Conservation (phyloP, 2,797 vertebrate species). For the Chromis chromis region DNA sequence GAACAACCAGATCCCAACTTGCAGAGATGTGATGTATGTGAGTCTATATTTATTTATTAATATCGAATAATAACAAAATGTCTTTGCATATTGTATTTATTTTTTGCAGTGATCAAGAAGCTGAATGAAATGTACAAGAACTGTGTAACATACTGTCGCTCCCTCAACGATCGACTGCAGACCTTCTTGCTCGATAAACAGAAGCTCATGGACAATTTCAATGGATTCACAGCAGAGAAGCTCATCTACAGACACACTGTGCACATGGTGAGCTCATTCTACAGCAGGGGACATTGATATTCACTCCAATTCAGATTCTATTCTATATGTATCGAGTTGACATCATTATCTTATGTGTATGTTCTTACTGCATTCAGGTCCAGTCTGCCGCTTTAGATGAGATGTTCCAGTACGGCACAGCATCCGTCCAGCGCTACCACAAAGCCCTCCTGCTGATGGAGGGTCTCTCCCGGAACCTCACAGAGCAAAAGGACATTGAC, state of each 20-base stretch:
- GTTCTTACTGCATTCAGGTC: constrained; percentile 81
- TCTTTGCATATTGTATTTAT: constrained; percentile 23
- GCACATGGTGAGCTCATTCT: constrained; percentile 87
- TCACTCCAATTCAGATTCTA: not conserved
- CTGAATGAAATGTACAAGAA: constrained; percentile 95
- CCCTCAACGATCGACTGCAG: constrained; percentile 91
- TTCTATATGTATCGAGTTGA: not conserved
- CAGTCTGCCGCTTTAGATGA: constrained; percentile 96
- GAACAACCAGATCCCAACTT: not conserved
- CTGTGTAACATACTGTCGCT: constrained; percentile 91
- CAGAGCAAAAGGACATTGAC: constrained; percentile 89
- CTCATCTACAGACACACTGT: constrained; percentile 94
- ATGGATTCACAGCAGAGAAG: constrained; percentile 92
- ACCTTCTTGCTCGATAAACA: constrained; percentile 95
- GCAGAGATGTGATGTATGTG: not conserved
- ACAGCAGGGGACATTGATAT: not conserved
- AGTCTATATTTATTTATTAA: not conserved
- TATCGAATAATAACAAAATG: not conserved
- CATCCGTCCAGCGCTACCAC: constrained; percentile 92
- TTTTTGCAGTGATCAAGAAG: constrained; percentile 89
- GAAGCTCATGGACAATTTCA: constrained; percentile 94
- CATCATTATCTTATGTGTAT: constrained; percentile 10
- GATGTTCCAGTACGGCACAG: constrained; percentile 93
- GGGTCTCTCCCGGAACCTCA: constrained; percentile 91
- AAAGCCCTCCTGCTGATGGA: constrained; percentile 96